A percentile compares a stretch with the other conserved stretches of the same genome.
Conservation (phyloP, 1,140 invertebrate genomes). For the Macrobrachium rosenbergii region DNA sequence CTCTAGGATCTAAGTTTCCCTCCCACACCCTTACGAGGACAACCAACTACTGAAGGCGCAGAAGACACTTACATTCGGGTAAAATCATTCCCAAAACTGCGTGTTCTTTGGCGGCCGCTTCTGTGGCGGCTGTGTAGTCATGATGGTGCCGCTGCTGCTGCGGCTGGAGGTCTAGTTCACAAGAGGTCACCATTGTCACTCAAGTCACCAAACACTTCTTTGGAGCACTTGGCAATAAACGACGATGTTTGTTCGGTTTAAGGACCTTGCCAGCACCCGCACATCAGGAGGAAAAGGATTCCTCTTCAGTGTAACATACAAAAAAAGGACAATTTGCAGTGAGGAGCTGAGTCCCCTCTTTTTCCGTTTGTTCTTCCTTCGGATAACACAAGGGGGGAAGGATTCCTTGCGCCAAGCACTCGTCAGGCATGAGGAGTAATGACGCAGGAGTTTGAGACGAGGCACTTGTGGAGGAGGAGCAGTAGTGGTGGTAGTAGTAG, state of each 20-base stretch:
- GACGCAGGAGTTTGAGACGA: slow-evolving; percentile 2
- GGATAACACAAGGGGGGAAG: no score
- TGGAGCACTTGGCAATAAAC: no score
- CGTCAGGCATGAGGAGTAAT: not conserved
- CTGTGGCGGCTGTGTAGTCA: slow-evolving; percentile 44
- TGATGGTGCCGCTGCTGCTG: slow-evolving; percentile 49
- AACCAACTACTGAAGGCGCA: slow-evolving; percentile 48
- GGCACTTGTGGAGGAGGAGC: no score
- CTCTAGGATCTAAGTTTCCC: not conserved
- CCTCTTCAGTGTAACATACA: no score
- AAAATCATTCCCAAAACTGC: slow-evolving; percentile 53
- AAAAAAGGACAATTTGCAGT: no score
- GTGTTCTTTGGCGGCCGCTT: slow-evolving; percentile 52
- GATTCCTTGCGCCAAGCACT: no score
- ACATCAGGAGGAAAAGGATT: not conserved
- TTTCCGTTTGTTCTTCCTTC: no score
- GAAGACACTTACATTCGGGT: slow-evolving; percentile 54
- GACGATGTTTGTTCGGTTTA: no score
- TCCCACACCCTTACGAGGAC: no score
- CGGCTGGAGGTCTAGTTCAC: slow-evolving; percentile 46
- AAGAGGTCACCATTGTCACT: slow-evolving; percentile 54
- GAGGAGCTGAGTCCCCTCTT: no score
- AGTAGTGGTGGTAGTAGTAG: no score
- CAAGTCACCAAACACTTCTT: not conserved
- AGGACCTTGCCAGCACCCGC: no score